A percentile compares a stretch with the other conserved stretches of the same genome.
Evolutionary conservation across 1,140 invertebrate species (phyloP).

Genomic region (Bombus terrestris): DNA sequence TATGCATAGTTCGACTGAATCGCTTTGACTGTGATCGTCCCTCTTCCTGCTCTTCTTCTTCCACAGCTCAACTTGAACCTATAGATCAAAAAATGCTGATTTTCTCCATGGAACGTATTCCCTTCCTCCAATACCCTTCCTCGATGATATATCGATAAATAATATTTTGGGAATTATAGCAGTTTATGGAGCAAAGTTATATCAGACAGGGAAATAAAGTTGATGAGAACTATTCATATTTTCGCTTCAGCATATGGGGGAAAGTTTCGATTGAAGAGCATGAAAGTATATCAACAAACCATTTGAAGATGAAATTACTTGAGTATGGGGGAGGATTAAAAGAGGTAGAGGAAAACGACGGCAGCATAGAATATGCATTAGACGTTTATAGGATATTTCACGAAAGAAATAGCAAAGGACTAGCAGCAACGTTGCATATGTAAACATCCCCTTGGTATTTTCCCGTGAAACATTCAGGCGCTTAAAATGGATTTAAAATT

Average conservation of each 20-base stretch:
- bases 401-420: slow-evolving; percentile 28
- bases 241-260: neutral
- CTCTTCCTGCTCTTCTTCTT: too few relatives aligned
- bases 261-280: neutral
- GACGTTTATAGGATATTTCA: slow-evolving; percentile 10
- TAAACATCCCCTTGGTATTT: slow-evolving; percentile 33
- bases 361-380: slow-evolving; percentile 15
- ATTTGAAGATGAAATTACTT: neutral
- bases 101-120: neutral
- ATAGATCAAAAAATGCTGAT: too few relatives aligned
- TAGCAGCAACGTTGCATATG: neutral
- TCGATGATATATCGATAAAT: neutral
- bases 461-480: neutral
- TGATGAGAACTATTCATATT: too few relatives aligned
- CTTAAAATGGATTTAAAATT: slow-evolving; percentile 18
- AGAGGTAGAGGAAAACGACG: neutral
- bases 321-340: neutral
- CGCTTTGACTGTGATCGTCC: too few relatives aligned
- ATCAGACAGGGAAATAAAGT: neutral
- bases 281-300: neutral
- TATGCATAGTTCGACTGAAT: too few relatives aligned
- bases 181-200: neutral
- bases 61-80: too few relatives aligned
- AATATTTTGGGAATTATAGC: neutral
- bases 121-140: neutral